Evolutionary conservation across 2,113 vertebrate species (phyloP).

Genomic region (Hystrix brachyura): DNA sequence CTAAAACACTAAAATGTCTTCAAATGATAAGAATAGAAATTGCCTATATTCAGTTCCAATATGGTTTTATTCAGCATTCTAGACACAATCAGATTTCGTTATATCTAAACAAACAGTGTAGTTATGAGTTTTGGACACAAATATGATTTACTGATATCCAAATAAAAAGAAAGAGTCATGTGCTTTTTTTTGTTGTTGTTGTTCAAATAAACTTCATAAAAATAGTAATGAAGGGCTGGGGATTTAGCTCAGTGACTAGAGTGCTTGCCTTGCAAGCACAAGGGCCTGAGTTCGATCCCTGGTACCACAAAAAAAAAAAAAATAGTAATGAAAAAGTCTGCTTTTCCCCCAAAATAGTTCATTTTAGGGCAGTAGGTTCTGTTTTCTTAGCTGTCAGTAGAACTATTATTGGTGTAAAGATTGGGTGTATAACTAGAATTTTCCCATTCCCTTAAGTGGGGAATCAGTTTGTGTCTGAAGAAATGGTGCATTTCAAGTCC

Average conservation of each 20-base stretch:
- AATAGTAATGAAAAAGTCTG: slow-evolving; percentile 39
- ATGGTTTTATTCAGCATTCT: slow-evolving; percentile 25
- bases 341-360: background rate
- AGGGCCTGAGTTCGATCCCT: no score
- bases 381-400: slow-evolving; percentile 76
- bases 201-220: slow-evolving; percentile 39
- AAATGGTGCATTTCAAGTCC: slow-evolving; percentile 82
- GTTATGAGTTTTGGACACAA: slow-evolving; percentile 59
- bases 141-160: background rate
- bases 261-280: no score
- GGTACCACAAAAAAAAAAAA: background rate
- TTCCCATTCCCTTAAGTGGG: slow-evolving; percentile 80
- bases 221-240: background rate
- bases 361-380: slow-evolving; percentile 41
- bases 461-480: slow-evolving; percentile 81
- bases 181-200: background rate
- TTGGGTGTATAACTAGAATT: slow-evolving; percentile 76
- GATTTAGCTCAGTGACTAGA: no score
- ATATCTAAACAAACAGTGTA: background rate
- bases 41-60: background rate
- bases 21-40: slow-evolving; percentile 44
- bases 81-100: slow-evolving; percentile 39
- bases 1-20: slow-evolving; percentile 4
- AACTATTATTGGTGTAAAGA: slow-evolving; percentile 69
- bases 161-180: slow-evolving; percentile 26